Evolutionary conservation across 2,113 vertebrate species (phyloP).

Genomic region (Odocoileus virginianus): DNA sequence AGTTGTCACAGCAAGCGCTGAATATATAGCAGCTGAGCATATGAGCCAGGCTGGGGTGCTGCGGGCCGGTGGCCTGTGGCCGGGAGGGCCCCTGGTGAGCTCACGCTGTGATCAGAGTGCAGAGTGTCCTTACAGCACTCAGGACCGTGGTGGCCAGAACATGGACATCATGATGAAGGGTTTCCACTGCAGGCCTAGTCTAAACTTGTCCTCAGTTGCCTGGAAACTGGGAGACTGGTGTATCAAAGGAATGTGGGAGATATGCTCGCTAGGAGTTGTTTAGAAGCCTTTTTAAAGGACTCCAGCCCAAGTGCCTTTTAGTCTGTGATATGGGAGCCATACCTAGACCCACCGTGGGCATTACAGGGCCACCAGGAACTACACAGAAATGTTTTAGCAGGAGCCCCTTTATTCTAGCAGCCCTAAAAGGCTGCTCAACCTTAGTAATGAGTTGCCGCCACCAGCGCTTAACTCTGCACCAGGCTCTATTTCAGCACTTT

Average conservation of each 20-base stretch:
- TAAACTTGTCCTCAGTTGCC: not conserved
- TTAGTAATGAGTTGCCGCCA: not conserved
- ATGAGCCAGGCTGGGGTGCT: not conserved
- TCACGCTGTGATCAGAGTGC: not conserved
- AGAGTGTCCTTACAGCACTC: not conserved
- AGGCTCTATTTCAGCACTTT: not conserved
- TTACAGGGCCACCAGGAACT: not conserved
- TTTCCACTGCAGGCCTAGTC: not conserved
- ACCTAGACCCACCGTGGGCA: not conserved
- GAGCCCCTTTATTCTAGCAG: not conserved
- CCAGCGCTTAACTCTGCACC: accelerated
- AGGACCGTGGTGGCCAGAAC: not conserved
- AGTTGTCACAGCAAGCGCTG: not conserved
- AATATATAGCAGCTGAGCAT: not conserved
- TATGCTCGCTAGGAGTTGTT: not conserved
- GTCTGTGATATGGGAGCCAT: not conserved
- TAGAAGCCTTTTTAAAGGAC: not conserved
- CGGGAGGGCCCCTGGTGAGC: not conserved
- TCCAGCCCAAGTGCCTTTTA: not conserved
- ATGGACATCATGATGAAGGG: not conserved
- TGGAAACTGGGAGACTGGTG: not conserved
- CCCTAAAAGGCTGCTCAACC: not conserved
- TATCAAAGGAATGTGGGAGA: not conserved
- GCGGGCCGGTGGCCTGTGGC: not conserved
- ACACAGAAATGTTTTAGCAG: not conserved